Evolutionary conservation across 2,888 invertebrate species (phyloP).

Genomic region (Lasioglossum malachurum): DNA sequence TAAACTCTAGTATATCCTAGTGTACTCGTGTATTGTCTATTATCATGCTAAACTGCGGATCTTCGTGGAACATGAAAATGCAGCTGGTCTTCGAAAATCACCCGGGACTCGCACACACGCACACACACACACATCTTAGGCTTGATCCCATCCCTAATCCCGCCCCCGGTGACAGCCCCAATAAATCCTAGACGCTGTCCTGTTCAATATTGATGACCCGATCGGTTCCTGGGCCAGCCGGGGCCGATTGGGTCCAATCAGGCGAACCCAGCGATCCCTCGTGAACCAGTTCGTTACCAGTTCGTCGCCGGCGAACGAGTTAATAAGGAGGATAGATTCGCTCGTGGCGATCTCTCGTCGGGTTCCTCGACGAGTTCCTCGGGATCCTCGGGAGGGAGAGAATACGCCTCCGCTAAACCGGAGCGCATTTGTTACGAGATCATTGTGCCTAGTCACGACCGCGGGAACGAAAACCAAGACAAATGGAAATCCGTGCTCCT

Average conservation of each 20-base stretch:
- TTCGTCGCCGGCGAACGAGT: conserved; percentile 48
- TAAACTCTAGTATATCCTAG: too few species aligned
- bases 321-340: conserved; percentile 55
- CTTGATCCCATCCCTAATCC: not conserved
- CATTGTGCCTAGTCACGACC: conserved; percentile 59
- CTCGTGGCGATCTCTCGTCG: conserved; percentile 44
- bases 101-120: too few species aligned
- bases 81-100: not conserved
- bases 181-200: conserved; percentile 27
- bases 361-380: conserved; percentile 10
- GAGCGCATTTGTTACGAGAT: conserved; percentile 59
- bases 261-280: conserved; percentile 1
- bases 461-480: conserved; percentile 46
- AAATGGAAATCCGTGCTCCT: conserved; percentile 51
- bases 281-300: conserved; percentile 43
- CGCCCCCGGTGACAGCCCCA: not conserved
- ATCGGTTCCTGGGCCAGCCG: conserved; percentile 25
- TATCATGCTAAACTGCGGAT: too few species aligned
- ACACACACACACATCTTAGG: not conserved
- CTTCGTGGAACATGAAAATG: not conserved
- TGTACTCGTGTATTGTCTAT: too few species aligned
- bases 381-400: not conserved
- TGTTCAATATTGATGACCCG: conserved; percentile 50
- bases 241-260: conserved; percentile 12
- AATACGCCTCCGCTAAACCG: conserved; percentile 36